These are phyloP conservation scores for Drosophila buzzatii DNA, from an alignment of 2,888 invertebrate species.

Conservation along the genomic window DNA sequence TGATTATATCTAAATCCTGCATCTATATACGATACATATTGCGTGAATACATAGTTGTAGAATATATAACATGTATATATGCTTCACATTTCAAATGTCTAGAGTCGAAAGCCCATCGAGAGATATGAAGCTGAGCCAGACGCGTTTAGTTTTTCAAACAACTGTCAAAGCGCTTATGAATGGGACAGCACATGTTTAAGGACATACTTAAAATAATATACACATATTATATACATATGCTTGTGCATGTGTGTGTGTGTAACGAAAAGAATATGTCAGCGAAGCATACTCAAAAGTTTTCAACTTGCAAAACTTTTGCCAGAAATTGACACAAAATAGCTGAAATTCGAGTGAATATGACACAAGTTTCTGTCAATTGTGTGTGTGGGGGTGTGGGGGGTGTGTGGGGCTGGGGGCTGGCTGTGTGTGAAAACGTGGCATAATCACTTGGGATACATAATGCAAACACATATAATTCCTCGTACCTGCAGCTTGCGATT, in stretches of 20 bases:
- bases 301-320: slow-evolving; percentile 21
- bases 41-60: neutral
- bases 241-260: neutral
- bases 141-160: slow-evolving; percentile 4
- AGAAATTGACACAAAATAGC: slow-evolving; percentile 27
- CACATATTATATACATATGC: neutral
- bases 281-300: slow-evolving; percentile 20
- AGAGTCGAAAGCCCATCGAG: neutral
- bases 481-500: slow-evolving; percentile 44
- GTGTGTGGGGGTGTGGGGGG: neutral
- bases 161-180: neutral
- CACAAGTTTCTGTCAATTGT: slow-evolving; percentile 22
- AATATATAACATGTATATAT: neutral
- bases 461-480: slow-evolving; percentile 24
- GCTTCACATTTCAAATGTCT: neutral
- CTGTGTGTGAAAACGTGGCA: slow-evolving; percentile 28
- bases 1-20: neutral
- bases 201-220: slow-evolving; percentile 6
- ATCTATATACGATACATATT: neutral
- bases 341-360: slow-evolving; percentile 16
- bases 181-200: slow-evolving; percentile 1
- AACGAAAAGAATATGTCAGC: slow-evolving; percentile 14
- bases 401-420: no score
- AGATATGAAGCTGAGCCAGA: slow-evolving; percentile 9
- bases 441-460: slow-evolving; percentile 68